Conservation (phyloP, 2,888 invertebrate genomes). For the Drosophila subquinaria region DNA sequence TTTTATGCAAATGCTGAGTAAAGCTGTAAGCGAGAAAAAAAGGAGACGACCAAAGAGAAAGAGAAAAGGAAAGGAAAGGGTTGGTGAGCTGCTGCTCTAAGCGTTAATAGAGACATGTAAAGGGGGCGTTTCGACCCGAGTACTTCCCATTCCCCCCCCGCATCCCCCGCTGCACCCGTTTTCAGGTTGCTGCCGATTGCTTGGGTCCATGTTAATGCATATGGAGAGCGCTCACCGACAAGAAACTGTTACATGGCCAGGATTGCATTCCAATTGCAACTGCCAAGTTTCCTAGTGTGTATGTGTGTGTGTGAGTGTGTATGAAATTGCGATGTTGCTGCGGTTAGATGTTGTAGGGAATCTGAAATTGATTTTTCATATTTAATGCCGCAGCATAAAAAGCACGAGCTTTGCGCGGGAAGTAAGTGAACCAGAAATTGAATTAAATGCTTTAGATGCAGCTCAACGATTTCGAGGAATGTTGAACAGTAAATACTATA, state of each 20-base stretch:
- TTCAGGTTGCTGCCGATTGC: slow-evolving; percentile 7
- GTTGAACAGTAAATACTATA: background rate
- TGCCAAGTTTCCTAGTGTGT: slow-evolving; percentile 31
- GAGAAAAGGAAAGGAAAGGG: background rate
- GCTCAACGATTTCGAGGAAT: slow-evolving; percentile 11
- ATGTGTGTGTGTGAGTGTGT: slow-evolving; percentile 21
- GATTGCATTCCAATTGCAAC: slow-evolving; percentile 44
- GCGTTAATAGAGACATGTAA: slow-evolving; percentile 61
- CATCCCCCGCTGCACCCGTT: background rate
- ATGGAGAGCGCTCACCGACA: slow-evolving; percentile 36
- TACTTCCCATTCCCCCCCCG: slow-evolving; percentile 14
- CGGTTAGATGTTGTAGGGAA: slow-evolving; percentile 52
- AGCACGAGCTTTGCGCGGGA: background rate
- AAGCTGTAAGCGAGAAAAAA: slow-evolving; percentile 1
- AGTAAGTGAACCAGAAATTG: slow-evolving; percentile 32
- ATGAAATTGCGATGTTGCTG: slow-evolving; percentile 46
- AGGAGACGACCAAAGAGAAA: background rate
- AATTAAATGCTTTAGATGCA: slow-evolving; percentile 16
- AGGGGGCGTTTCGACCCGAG: slow-evolving; percentile 31
- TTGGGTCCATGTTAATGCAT: slow-evolving; percentile 25
- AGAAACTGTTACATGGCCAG: slow-evolving; percentile 54
- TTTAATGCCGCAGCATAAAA: slow-evolving; percentile 51
- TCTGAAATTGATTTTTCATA: slow-evolving; percentile 74
- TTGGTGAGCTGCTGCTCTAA: slow-evolving; percentile 36
- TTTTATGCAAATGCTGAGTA: slow-evolving; percentile 66